These are phyloP conservation scores for Cranoglanis bouderius DNA, from an alignment of 2,113 vertebrate species.

Conservation along the genomic window DNA sequence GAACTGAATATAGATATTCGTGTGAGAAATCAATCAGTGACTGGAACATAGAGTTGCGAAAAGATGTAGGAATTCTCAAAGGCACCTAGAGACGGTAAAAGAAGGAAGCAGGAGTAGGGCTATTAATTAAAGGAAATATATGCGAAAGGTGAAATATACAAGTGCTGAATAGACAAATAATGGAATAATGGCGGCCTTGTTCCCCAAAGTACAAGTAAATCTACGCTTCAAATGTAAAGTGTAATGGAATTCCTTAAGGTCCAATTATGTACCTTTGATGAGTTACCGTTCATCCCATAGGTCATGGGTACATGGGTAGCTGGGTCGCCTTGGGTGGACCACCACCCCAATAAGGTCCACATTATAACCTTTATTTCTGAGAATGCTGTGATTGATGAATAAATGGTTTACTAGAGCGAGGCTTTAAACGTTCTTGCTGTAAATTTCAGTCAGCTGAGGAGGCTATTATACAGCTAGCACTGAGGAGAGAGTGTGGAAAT, in stretches of 20 bases:
- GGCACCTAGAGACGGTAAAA: not conserved
- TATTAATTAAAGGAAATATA: not conserved
- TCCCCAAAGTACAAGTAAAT: too few species aligned
- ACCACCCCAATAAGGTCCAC: not conserved
- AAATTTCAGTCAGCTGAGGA: not conserved
- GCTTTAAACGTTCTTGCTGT: not conserved
- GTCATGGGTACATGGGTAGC: not conserved
- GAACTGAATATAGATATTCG: too few species aligned
- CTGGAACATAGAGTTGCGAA: not conserved
- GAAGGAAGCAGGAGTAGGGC: not conserved
- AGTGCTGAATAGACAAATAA: not conserved
- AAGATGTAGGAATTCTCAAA: not conserved
- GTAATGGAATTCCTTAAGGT: not conserved
- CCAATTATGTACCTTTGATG: not conserved
- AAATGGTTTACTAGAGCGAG: not conserved
- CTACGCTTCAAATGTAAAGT: not conserved
- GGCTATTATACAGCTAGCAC: not conserved
- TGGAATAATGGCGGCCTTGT: not conserved
- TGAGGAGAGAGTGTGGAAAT: not conserved
- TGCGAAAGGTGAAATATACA: not conserved
- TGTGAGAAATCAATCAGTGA: not conserved
- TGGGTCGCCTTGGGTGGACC: too few species aligned
- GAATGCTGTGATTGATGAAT: not conserved
- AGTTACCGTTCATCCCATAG: not conserved
- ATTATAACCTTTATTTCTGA: not conserved